phyloP scores from a whole-genome alignment of 2,113 vertebrate genomes.

The Silurus asotus region DNA sequence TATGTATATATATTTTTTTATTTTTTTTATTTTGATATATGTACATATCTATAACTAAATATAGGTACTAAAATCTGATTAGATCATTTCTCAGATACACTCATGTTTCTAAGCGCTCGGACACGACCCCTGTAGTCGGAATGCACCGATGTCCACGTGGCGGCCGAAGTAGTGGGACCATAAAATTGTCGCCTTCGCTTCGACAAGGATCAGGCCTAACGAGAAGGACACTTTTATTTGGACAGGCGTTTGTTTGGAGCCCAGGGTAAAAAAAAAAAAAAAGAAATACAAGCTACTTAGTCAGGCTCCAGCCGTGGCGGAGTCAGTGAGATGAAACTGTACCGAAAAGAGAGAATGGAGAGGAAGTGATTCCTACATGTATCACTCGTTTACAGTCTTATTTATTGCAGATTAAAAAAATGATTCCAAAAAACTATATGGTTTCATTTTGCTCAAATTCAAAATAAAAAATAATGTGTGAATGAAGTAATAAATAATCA shows the following conservation, averaged over 20 bases:
- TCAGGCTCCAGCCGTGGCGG: background rate
- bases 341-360: background rate
- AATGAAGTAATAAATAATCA: too few species aligned
- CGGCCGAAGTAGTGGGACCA: slow-evolving; percentile 77
- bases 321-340: background rate
- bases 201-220: slow-evolving; percentile 80
- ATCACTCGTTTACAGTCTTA: background rate
- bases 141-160: slow-evolving; percentile 62
- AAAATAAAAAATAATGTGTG: too few species aligned
- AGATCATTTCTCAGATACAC: too few species aligned
- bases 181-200: slow-evolving; percentile 91
- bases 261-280: slow-evolving; percentile 67
- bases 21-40: too few species aligned
- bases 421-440: too few species aligned
- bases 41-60: too few species aligned
- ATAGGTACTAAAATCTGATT: too few species aligned
- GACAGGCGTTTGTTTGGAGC: slow-evolving; percentile 75
- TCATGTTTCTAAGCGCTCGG: too few species aligned
- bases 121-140: too few species aligned
- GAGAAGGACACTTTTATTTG: slow-evolving; percentile 84
- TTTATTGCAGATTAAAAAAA: too few species aligned
- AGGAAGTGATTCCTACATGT: background rate
- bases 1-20: too few species aligned
- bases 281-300: slow-evolving; percentile 60
- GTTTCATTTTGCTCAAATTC: too few species aligned